Percentiles rank a stretch among this genome's conserved stretches.
phyloP scores from a whole-genome alignment of 2,888 invertebrate genomes.

The Apamea epomidion region DNA sequence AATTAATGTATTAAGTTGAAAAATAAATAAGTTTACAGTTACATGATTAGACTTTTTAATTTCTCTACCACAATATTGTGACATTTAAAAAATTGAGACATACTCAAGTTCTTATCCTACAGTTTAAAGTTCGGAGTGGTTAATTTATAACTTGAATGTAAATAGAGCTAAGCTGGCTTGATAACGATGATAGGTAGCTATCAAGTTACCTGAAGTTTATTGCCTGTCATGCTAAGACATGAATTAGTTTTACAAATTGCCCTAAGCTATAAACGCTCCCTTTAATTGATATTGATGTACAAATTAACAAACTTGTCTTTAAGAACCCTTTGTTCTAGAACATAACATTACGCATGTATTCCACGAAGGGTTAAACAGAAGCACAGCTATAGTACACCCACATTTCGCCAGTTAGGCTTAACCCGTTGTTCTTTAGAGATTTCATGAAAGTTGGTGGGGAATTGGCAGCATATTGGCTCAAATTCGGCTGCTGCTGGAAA shows the following conservation, averaged over 20 bases:
- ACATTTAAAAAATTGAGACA: not conserved
- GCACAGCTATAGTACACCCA: not conserved
- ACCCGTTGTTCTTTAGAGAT: not conserved
- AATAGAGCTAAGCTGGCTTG: conserved; percentile 39
- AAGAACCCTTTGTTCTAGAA: not conserved
- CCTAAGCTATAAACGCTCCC: conserved; percentile 30
- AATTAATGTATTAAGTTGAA: too few species aligned
- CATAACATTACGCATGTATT: not conserved
- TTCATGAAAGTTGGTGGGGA: not conserved
- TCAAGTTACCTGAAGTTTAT: conserved; percentile 53
- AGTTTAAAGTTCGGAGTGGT: conserved; percentile 8
- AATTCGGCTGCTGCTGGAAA: not conserved
- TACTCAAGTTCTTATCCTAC: conserved; percentile 4
- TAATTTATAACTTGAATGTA: conserved; percentile 25
- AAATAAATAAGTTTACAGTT: not conserved
- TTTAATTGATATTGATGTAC: conserved; percentile 23
- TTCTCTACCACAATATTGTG: not conserved
- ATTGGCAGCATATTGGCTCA: too few species aligned
- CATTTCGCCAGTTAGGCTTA: not conserved
- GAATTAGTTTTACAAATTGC: conserved; percentile 40
- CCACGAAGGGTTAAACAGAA: not conserved
- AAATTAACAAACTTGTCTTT: conserved; percentile 1
- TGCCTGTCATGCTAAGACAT: conserved; percentile 38
- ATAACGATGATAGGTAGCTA: conserved; percentile 47
- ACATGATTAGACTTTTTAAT: not conserved